Base-by-base conservation (phyloP, 23 tunicate genomes). In the Ascidia mentula region DNA sequence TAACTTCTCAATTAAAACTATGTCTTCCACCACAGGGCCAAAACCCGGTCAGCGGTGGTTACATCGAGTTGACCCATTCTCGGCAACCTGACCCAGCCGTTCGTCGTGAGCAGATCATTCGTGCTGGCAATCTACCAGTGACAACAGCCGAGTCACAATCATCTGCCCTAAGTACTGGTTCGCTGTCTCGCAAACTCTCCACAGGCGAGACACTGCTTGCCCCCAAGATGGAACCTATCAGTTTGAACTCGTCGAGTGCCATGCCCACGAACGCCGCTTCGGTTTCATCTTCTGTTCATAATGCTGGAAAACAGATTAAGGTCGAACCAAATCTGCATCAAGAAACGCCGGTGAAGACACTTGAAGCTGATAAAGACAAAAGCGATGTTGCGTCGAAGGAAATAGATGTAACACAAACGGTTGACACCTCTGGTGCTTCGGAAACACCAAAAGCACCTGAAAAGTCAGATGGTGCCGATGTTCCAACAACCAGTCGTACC, bases 51-150 rank as follows among this genome's bases (percentile, higher is more conserved):
- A 40, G 82, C 26, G 92, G 86, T 0, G 92, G 89, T 18, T 92
- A 78, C 73, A 92, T 92, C 31, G 97, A 92, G 45, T 40, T 92
- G 31, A 80, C 79, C 39, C 97, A 92, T 61, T 86, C 97, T 6
- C 82, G 72, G 0, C 88, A 92, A 36, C 74, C 87, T 40, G 97
- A 92, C 46, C 92, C 92, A 1, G 88, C 92, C 12, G 71, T 83
- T 12, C 78, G 97, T 0, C 60, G 97, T 0, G 88, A 92, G 38
- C 90, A 92, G 34, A 78, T 92, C 36, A 60, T 92, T 9, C 72
- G 88, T 31, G 89, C 89, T 24, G 95, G 95, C 8, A 74, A 46
- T 18, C 73, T 72, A 8, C 85, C 26, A 9, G 65, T 53, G 28
- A 53, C 65, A 20, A 53, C 65, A 53, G 65, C 65, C 1, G 65